Conservation (phyloP, 2,797 vertebrate species). For the Mus caroli region DNA sequence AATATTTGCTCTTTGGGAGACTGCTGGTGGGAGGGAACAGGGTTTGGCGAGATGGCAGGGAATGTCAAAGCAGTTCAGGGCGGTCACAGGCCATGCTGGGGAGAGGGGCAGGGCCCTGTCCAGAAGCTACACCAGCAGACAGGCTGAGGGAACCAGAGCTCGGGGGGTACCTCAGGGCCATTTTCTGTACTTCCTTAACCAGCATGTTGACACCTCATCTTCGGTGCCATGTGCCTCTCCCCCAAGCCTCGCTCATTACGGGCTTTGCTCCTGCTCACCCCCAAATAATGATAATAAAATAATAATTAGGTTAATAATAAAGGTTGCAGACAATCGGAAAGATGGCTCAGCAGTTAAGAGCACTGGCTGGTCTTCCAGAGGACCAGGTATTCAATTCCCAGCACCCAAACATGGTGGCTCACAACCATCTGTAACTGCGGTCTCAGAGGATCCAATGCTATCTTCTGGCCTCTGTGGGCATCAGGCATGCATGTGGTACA, state of each 20-base stretch:
- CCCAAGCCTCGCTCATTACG: neutral
- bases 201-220: too few species aligned
- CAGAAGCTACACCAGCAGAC: slow-evolving; percentile 36
- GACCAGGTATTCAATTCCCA: neutral
- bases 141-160: neutral
- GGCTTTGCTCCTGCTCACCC: neutral
- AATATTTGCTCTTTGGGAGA: slow-evolving; percentile 85
- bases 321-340: neutral
- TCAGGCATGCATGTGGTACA: neutral
- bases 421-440: neutral
- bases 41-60: slow-evolving; percentile 78
- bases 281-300: neutral
- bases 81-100: slow-evolving; percentile 52
- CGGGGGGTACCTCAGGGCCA: neutral
- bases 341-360: neutral
- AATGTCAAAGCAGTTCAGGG: slow-evolving; percentile 70
- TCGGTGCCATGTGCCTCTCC: neutral
- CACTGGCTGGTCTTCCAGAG: neutral
- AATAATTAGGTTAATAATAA: too few species aligned
- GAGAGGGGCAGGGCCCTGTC: neutral
- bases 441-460: neutral
- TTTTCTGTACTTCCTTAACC: neutral
- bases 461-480: neutral
- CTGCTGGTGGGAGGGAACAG: slow-evolving; percentile 77
- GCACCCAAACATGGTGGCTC: neutral